Evolutionary conservation across 1,140 invertebrate species (phyloP).

Genomic region (Leguminivora glycinivorella): DNA sequence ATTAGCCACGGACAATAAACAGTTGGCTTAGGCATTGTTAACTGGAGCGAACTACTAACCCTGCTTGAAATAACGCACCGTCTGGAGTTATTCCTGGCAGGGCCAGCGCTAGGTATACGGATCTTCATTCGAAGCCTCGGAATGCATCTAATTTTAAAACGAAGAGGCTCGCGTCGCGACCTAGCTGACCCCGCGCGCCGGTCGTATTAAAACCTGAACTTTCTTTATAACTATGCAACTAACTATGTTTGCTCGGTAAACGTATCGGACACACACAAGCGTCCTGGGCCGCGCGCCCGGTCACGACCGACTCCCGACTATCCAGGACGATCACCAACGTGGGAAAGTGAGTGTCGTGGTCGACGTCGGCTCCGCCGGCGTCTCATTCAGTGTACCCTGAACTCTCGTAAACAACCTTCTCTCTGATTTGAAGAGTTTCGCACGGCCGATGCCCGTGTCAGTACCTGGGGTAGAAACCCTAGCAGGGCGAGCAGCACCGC

Average conservation of each 20-base stretch:
- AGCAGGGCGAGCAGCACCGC: slow-evolving; percentile 75
- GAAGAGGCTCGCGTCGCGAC: slow-evolving; percentile 70
- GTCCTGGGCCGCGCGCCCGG: slow-evolving; percentile 56
- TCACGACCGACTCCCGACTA: slow-evolving; percentile 69
- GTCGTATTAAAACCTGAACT: slow-evolving; percentile 76
- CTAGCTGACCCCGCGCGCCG: slow-evolving; percentile 70
- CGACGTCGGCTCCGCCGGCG: slow-evolving; percentile 31
- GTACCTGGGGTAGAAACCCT: slow-evolving; percentile 77
- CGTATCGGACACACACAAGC: slow-evolving; percentile 68
- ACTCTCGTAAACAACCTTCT: slow-evolving; percentile 5
- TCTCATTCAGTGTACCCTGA: background rate
- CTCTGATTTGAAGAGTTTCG: slow-evolving; percentile 7
- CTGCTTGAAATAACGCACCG: slow-evolving; percentile 68
- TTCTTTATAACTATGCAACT: slow-evolving; percentile 73
- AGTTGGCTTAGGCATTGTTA: slow-evolving; percentile 42
- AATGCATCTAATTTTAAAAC: slow-evolving; percentile 78
- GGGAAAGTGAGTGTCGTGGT: slow-evolving; percentile 66
- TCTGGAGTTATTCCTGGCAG: slow-evolving; percentile 67
- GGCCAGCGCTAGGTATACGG: slow-evolving; percentile 40
- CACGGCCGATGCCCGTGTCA: slow-evolving; percentile 46
- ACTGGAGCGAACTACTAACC: slow-evolving; percentile 69
- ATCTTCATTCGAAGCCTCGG: slow-evolving; percentile 66
- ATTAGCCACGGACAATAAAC: slow-evolving; percentile 38
- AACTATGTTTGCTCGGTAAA: slow-evolving; percentile 71
- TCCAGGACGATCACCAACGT: slow-evolving; percentile 73